These are phyloP conservation scores for Stylophora pistillata DNA, from an alignment of 64 coral and sea anemone genomes.

Conservation along the genomic window DNA sequence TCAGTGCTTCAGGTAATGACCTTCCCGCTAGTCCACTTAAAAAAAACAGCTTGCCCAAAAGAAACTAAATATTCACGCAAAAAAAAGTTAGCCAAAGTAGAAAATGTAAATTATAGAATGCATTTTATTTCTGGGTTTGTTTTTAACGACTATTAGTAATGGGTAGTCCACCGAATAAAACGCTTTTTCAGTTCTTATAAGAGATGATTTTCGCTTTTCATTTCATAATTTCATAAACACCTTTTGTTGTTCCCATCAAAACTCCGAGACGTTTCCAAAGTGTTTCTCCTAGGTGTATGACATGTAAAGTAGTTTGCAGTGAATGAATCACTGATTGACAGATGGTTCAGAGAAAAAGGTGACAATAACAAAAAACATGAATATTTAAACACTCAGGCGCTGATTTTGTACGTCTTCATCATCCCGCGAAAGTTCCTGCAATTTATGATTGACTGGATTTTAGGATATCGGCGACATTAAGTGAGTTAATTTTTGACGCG, in stretches of 20 bases:
- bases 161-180: neutral
- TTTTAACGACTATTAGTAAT: neutral
- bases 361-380: neutral
- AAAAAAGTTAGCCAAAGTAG: neutral
- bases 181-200: neutral
- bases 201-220: neutral
- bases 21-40: neutral
- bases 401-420: neutral
- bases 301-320: neutral
- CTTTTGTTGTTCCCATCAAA: neutral
- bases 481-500: neutral
- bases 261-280: neutral
- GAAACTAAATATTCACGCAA: neutral
- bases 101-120: neutral
- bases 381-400: conserved; percentile 4
- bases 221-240: neutral
- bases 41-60: neutral
- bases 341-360: neutral
- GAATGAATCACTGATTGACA: conserved; percentile 19
- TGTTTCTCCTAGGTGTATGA: neutral
- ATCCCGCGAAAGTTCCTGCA: neutral
- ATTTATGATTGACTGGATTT: neutral
- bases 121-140: too few species aligned
- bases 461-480: neutral
- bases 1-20: neutral